Conservation (phyloP, 1,140 invertebrate species). For the Plectus sambesii region DNA sequence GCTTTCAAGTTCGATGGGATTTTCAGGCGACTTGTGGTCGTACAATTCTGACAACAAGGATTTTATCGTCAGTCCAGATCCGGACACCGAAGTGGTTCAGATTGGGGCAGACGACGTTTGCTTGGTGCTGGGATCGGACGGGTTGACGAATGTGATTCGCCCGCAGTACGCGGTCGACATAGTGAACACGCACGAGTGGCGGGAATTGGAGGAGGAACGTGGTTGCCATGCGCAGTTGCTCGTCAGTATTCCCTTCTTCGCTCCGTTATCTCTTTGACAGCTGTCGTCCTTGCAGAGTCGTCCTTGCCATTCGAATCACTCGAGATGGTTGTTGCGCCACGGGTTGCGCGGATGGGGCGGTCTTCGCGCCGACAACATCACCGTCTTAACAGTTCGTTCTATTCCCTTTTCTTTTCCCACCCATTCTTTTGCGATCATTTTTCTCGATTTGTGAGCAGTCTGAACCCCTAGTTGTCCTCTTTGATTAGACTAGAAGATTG, state of each 20-base stretch:
- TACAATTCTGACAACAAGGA: conserved; percentile 75
- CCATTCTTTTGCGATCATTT: no score
- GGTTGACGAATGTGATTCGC: conserved; percentile 85
- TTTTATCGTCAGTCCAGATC: conserved; percentile 92
- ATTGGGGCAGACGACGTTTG: conserved; percentile 70
- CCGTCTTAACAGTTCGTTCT: no score
- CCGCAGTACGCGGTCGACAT: conserved; percentile 68
- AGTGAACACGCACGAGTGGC: conserved; percentile 54
- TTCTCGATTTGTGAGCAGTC: no score
- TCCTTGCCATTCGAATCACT: conserved; percentile 17
- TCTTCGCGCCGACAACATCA: conserved; percentile 27
- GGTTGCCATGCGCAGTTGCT: not conserved
- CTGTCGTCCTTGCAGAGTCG: conserved; percentile 9
- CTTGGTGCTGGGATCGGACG: conserved; percentile 87
- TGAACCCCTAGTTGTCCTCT: no score
- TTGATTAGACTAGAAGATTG: no score
- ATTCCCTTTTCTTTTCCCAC: no score
- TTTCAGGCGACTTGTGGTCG: conserved; percentile 81
- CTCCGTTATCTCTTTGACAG: not conserved
- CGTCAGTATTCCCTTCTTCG: conserved; percentile 1
- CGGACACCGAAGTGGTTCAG: conserved; percentile 74
- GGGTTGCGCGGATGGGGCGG: conserved; percentile 22
- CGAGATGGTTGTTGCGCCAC: conserved; percentile 13
- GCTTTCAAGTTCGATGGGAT: conserved; percentile 11
- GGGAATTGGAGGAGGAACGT: conserved; percentile 37